Evolutionary conservation across 2,888 invertebrate genomes (phyloP), one percentile per base, ranked within the genome.

Genomic region (Diarsia brunnea): DNA sequence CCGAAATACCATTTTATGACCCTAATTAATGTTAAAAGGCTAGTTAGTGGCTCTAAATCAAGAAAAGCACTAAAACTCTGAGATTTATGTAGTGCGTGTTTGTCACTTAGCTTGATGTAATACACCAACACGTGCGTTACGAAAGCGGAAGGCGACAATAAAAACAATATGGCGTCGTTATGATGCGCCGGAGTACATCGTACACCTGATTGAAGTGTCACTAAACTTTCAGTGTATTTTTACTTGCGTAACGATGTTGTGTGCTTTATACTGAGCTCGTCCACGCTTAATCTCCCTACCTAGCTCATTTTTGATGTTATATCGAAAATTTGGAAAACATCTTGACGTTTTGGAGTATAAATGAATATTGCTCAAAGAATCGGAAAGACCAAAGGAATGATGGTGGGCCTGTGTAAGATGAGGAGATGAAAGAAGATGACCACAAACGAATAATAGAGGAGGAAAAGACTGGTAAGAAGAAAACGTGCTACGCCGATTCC

Each of bases 81-180:
- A 78, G 79, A 66, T 81, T 80, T 69, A 73, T 70, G 47, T 69
- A 72, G 69, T 80, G 78, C 75, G 69, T 78, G 74, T 73, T 75
- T 78, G 84, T 85, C 84, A 84, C 79, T 81, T 69, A 87, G 74
- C 86, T 87, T 90, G 88, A 89, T 88, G 85, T 84, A 85, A 84
- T 81, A 84, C 82, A 89, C 21, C 60, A 69, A 73, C 88, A 88
- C 88, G 84, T 89, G 89, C 81, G 87, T 93, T 92, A 92, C 90
- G 92, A 91, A 91, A 93, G 90, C 93, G 93, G 94, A 93, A 92
- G 92, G 84, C 87, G 89, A 88, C 90, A 90, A 88, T 92, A 92
- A 93, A 93, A 91, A 83, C 89, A 89, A 90, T 87, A 91, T 91
- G 90, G 91, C 90, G 89, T 88, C 90, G 88, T 91, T 89, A 90